Percentiles rank a stretch among this genome's conserved stretches.
Evolutionary conservation across 2,113 vertebrate genomes (phyloP).

Genomic region (Rhea pennata): DNA sequence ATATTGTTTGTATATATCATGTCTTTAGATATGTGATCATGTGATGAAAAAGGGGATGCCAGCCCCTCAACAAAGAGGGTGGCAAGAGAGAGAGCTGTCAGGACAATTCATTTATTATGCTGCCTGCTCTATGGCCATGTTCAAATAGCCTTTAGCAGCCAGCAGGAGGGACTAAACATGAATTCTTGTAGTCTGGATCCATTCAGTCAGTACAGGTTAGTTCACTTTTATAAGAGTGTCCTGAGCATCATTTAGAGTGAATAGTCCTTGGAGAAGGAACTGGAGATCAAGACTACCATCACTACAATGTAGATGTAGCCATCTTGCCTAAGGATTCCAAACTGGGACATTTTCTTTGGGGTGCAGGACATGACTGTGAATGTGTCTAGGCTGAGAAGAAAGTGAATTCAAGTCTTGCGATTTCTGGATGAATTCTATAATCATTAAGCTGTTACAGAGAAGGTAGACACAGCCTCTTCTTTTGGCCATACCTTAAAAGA

Average conservation of each 20-base stretch:
- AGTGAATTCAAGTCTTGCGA: background rate
- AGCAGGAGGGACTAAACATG: background rate
- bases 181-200: background rate
- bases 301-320: accelerated
- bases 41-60: background rate
- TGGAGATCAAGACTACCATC: background rate
- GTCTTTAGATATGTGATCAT: background rate
- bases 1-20: background rate
- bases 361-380: background rate
- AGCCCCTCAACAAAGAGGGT: background rate
- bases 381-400: background rate
- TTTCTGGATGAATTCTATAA: background rate
- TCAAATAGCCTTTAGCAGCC: background rate
- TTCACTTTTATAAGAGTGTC: background rate
- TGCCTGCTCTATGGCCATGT: background rate
- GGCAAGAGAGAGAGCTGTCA: background rate
- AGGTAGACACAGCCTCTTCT: background rate
- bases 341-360: background rate
- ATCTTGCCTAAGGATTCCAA: background rate
- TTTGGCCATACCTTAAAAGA: background rate
- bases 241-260: background rate
- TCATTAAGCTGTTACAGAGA: background rate
- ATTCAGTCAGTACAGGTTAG: background rate
- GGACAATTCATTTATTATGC: background rate
- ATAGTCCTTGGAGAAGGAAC: background rate